Evolutionary conservation across 2,797 vertebrate species (phyloP), one percentile per base, ranked within the genome.

Genomic region (Protosalanx chinensis): DNA sequence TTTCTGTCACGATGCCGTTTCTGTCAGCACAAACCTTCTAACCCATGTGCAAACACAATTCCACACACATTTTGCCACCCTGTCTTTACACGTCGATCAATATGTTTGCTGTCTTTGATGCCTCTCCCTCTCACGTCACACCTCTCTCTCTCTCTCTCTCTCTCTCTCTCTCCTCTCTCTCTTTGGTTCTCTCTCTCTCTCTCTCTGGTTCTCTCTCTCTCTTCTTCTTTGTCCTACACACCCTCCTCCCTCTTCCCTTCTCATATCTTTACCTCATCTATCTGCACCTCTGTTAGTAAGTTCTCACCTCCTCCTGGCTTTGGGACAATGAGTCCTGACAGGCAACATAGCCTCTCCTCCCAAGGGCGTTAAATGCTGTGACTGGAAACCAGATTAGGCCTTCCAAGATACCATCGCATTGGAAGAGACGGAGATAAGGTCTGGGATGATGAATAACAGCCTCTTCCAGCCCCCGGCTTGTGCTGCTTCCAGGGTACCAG

Each of bases 291-390:
- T 49, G 74, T 63, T 35, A 68, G 33, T 63, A 41, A 64, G 62
- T 57, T 63, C 49, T 70, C 30, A 61, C 67, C 41, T 51, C 60
- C 58, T 74, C 72, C 61, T 32, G 15, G 37, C 20, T 51, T 61
- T 79, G 81, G 81, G 90, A 89, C 87, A 88, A 89, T 87, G 83
- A 79, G 78, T 83, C 83, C 82, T 85, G 86, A 84, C 86, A 88
- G 82, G 71, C 69, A 56, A 84, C 86, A 84, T 73, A 74, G 69
- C 80, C 72, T 18, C 46, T 78, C 81, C 77, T 86, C 87, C 82
- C 71, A 46, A 74, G 79, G 86, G 83, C 84, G 79, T 80, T 79
- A 84, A 87, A 75, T 83, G 78, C 72, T 81, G 76, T 60, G 67
- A 84, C 82, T 86, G 77, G 81, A 88, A 85, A 86, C 80, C 78